These are phyloP conservation scores for Tachysurus vachellii DNA, from an alignment of 2,113 vertebrate species.

Conservation along the genomic window DNA sequence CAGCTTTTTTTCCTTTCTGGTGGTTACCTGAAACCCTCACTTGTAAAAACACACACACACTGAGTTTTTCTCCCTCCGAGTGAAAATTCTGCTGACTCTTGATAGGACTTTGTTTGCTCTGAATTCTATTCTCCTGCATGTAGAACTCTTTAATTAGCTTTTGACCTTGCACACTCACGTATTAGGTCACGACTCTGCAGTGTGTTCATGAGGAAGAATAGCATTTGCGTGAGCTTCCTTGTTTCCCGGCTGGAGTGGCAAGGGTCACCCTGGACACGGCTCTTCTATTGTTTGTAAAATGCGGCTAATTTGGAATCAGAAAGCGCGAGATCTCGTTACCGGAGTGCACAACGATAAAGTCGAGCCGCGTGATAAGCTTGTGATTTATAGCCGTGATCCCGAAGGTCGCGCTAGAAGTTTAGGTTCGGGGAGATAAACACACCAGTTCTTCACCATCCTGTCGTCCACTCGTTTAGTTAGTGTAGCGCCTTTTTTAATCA, in stretches of 20 bases:
- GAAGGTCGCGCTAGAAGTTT: conserved; percentile 79
- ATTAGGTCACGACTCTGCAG: not conserved
- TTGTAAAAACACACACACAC: not conserved
- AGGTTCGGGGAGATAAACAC: conserved; percentile 74
- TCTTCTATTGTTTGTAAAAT: conserved; percentile 17
- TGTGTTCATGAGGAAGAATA: not conserved
- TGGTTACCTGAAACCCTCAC: not conserved
- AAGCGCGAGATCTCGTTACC: conserved; percentile 81
- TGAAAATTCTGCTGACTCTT: conserved; percentile 10
- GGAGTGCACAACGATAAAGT: conserved; percentile 74
- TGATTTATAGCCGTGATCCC: conserved; percentile 83
- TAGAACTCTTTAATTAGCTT: conserved; percentile 23
- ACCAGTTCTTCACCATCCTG: conserved; percentile 63
- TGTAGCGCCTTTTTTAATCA: conserved; percentile 67
- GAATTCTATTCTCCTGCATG: conserved; percentile 2
- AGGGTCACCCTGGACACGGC: conserved; percentile 17
- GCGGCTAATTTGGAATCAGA: conserved; percentile 65
- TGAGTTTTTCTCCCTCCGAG: not conserved
- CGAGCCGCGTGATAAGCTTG: conserved; percentile 72
- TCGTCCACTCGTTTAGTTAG: conserved; percentile 62
- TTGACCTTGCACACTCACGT: conserved; percentile 30
- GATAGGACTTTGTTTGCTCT: conserved; percentile 38
- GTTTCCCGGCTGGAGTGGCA: not conserved
- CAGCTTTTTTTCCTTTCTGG: too few species aligned
- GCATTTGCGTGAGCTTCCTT: not conserved